Conservation (phyloP, 2,797 vertebrate genomes). For the Corythornis leucogaster region DNA sequence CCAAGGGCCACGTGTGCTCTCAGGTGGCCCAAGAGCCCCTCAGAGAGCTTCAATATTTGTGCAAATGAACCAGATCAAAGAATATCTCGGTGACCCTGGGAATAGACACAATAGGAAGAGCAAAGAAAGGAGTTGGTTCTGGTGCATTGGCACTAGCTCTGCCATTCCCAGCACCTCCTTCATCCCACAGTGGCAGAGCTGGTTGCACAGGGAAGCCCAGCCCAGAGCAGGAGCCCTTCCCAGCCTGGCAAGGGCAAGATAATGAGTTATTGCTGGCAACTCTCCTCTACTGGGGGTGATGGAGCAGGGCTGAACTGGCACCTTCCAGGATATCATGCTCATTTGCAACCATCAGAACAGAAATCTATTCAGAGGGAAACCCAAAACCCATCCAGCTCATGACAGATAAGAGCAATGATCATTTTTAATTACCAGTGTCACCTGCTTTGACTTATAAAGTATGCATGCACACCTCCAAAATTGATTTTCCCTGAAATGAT, state of each 20-base stretch:
- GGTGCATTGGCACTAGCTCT: background rate
- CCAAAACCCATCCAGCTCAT: background rate
- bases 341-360: background rate
- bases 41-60: background rate
- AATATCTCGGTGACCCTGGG: background rate
- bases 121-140: background rate
- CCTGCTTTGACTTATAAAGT: background rate
- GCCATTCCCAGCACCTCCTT: background rate
- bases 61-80: background rate
- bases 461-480: background rate
- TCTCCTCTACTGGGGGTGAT: background rate
- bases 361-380: background rate
- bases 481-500: background rate
- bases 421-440: background rate
- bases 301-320: background rate
- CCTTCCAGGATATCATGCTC: background rate
- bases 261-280: rapidly evolving
- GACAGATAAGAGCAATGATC: background rate
- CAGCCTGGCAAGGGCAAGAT: background rate
- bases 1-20: background rate
- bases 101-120: background rate
- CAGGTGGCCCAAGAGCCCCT: background rate
- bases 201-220: rapidly evolving
- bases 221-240: background rate
- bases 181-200: rapidly evolving